Evolutionary conservation across 2,113 vertebrate species (phyloP), one percentile per base, ranked within the genome.

Genomic region (Dolichotis patagonum): DNA sequence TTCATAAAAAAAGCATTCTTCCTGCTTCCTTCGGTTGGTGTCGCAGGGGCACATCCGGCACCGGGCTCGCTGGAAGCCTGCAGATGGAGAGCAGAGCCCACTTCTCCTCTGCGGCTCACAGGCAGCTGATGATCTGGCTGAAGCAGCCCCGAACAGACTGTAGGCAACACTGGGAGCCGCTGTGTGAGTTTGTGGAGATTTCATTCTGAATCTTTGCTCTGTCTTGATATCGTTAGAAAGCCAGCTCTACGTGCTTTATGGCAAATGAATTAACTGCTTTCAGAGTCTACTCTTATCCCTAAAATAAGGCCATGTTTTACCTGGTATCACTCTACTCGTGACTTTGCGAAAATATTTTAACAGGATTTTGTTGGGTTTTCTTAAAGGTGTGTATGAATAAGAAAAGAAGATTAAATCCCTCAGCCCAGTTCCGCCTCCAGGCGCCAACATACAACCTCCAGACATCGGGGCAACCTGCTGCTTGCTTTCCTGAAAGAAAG

Each of bases 401-500:
- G 49, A 82, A 91, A 90, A 91, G 41, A 46, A 86, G 12, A 93
- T 83, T 94, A 80, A 93, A 95, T 73, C 4, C 60, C 85, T 41
- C 2, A 12, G 52, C 67, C 69, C n/a, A 58, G 54, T 78, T 93
- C 86, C 78, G 46, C 84, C 67, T 85, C 9, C 13, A 92, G 75
- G 52, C 30, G 41, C 54, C 56, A 84, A 65, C 46, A 87, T 7
- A n/a, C 41, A 82, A 54, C 17, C 73, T 89, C 30, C 24, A 85
- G 41, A 90, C 67, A 91, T 71, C 85, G 83, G 81, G 73, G 82
- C 91, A 80, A 69, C n/a, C 56, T 75, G 38, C 22, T 82, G 1
- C 0, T 73, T 83, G 77, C 58, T 93, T 97, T 95, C 81, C 69
- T 92, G 80, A 96, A 94, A 94, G 95, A 91, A 73, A 91, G n/a